Percentiles rank a stretch among this genome's conserved stretches.
These are phyloP conservation scores for Prorops nasuta DNA, from an alignment of 1,140 invertebrate genomes.

Conservation along the genomic window DNA sequence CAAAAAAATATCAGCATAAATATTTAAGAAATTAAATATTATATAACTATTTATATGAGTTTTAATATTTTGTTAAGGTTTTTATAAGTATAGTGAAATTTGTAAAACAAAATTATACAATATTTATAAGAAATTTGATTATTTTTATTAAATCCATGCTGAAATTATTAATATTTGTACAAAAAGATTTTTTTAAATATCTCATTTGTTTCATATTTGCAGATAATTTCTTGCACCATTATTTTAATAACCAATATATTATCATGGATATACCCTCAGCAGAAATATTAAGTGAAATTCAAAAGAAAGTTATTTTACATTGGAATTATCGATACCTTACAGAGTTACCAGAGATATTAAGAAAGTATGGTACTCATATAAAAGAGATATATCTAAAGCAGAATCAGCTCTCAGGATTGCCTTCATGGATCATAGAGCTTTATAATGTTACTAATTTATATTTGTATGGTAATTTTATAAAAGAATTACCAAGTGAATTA, in stretches of 20 bases:
- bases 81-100: too few species aligned
- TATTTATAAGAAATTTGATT: too few species aligned
- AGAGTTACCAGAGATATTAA: constrained; percentile 35
- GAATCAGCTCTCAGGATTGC: constrained; percentile 37
- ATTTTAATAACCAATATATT: not conserved
- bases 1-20: not conserved
- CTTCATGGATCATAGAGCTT: constrained; percentile 38
- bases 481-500: constrained; percentile 31
- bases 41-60: not conserved
- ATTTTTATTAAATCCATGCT: too few species aligned
- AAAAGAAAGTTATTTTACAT: constrained; percentile 38
- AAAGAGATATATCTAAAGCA: constrained; percentile 46
- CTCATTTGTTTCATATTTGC: too few species aligned
- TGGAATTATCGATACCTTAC: constrained; percentile 42
- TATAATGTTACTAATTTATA: constrained; percentile 43
- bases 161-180: too few species aligned
- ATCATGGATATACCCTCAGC: constrained; percentile 29
- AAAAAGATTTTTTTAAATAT: too few species aligned
- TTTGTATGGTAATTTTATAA: constrained; percentile 38
- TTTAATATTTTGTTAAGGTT: too few species aligned
- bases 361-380: constrained; percentile 28
- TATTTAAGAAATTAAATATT: not conserved
- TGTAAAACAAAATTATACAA: too few species aligned
- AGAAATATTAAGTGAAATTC: constrained; percentile 37
- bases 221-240: too few species aligned